Evolutionary conservation across 2,113 vertebrate species (phyloP), one percentile per base, ranked within the genome.

Genomic region (Nymphicus hollandicus): DNA sequence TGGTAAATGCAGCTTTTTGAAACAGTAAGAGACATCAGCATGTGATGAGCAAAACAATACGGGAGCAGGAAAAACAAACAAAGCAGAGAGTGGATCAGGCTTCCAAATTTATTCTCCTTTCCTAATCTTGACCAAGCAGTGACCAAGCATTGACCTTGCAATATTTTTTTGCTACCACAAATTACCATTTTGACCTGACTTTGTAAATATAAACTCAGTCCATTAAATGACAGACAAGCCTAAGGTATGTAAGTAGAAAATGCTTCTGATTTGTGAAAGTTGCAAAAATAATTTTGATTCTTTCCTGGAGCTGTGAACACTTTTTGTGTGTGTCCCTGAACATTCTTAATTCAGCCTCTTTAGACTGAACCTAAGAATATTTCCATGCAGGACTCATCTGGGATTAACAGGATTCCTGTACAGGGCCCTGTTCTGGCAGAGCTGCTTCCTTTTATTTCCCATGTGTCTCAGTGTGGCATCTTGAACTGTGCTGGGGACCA

Each of bases 41-140:
- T n/a, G 39, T 60, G 80, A 44, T 55, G 50, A 94, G 44, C 58
- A 86, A 86, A 88, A 84, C 46, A 60, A 28, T 24, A 55, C 17
- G 15, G 13, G 14, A 76, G 58, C 22, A 92, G 61, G 31, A 79
- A 89, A 89, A 91, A 56, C 13, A 87, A 37, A 35, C 17, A 69
- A 44, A 56, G 17, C 20, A 47, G 17, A 71, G 43, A 58, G 22
- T n/a, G 24, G 39, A 37, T 93, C 64, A 84, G 47, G 47, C 61
- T 96, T 95, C 73, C 61, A 84, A 39, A 78, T 95, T 96, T 97
- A 93, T 95, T 97, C 66, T 58, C 18, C 31, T 70, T 71, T 93
- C 68, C 73, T 91, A 46, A 86, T 74, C 37, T 70, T 85, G 87
- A 79, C 65, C 37, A 64, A 92, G 64, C 50, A 64, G 35, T 88